Evolutionary conservation across 1,140 invertebrate genomes (phyloP), one percentile per base, ranked within the genome.

Genomic region (Penaeus indicus): DNA sequence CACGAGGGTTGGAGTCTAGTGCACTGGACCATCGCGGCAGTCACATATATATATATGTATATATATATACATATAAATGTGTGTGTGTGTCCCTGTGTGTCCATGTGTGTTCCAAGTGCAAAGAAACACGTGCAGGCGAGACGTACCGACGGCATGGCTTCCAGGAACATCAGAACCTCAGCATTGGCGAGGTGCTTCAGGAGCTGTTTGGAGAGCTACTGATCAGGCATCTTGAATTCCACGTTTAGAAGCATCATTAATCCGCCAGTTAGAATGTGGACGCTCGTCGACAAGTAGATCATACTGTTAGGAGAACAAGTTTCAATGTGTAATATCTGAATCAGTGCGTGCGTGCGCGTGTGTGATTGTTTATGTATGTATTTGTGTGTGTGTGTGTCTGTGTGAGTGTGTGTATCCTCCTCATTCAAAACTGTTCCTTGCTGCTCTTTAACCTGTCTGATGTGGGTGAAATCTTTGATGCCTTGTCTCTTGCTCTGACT

Each of bases 151-250:
- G 82, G 47, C 27, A 90, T 72, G 8, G 86, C 84, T 3, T 11
- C 16, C 60, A 90, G 83, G 84, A 90, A 83, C 42, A 86, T 60
- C 25, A 84, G 42, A 22, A 86, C 85, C 79, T 90, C 84, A 32
- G 75, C 62, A n/a, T 86, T 81, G 38, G 25, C 47, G 0, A 82
- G 18, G 2, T 82, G 78, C 27, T 3, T 32, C 18, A 86, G 19
- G 47, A 87, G 72, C 42, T 86, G 61, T n/a, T 72, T 81, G 0
- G 86, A 67, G 0, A 90, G 63, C 21, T 25, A 63, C 22, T 25
- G 38, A 13, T 79, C 72, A 11, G 89, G 89, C 0, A 81, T 42
- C 86, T 88, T 88, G 69, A 83, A 88, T 19, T 88, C 69, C 22
- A 88, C 19, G 10, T 21, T 61, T 18, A 88, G 60, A 18, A 75